Evolutionary conservation across 2,113 vertebrate genomes (phyloP), one percentile per base, ranked within the genome.

Genomic region (Hystrix brachyura): DNA sequence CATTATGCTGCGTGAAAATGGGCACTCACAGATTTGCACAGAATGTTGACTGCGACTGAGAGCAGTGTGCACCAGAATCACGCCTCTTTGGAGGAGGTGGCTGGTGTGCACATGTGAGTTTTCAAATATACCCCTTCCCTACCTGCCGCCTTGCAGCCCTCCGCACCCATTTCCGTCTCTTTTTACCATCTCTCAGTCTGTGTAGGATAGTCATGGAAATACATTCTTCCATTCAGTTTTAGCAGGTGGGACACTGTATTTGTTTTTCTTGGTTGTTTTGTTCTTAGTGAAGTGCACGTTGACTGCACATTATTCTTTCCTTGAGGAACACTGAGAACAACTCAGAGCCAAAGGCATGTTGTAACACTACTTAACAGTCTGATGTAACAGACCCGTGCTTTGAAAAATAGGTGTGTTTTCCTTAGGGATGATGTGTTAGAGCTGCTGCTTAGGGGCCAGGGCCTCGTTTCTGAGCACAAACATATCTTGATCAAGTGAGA

Each of bases 291-390:
- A 76, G 69, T 55, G 55, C 65, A 81, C 48, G 78, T 23, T 43
- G 57, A 71, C 79, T 62, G 46, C 69, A 93, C 34, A 65, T 79
- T 90, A 38, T 91, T 95, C 87, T 97, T 96, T 91, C 74, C 91
- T 97, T 57, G 0, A 2, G 83, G 82, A 96, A 92, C 74, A 94
- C 13, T 78, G 78, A 83, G 89, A 90, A 91, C 89, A 94, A 65
- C 69, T 90, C 38, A 91, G 55, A 88, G 87, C 46, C 60, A 69
- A 86, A 34, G 80, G 27, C 46, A 14, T 90, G 71, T 87, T 74
- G 87, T 67, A 86, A 89, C 55, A 60, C 46, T 60, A n/a, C 46
- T 94, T 76, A 84, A 59, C 74, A 95, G 86, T 92, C 64, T 85
- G 74, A 89, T 71, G 62, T 69, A 76, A 92, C 9, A 9, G 51